A percentile compares a stretch with the other conserved stretches of the same genome.
These are phyloP conservation scores for Phoeniculus purpureus DNA, from an alignment of 2,797 vertebrate species.

Conservation along the genomic window DNA sequence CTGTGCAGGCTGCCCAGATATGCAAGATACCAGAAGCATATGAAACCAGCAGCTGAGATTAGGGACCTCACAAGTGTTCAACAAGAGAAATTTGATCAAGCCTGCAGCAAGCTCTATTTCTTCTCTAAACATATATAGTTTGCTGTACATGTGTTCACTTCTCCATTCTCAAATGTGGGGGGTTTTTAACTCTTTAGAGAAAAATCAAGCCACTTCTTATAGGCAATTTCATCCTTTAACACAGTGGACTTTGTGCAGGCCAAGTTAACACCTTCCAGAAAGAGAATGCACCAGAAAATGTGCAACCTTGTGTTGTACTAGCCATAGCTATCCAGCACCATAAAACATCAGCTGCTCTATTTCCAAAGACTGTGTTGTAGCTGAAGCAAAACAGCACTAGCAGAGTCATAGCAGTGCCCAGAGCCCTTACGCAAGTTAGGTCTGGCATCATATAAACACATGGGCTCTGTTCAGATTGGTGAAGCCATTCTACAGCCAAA, in stretches of 20 bases:
- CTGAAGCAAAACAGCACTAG: background rate
- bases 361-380: background rate
- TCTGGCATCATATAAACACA: background rate
- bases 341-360: background rate
- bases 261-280: conserved; percentile 35
- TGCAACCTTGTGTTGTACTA: background rate
- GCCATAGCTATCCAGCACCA: background rate
- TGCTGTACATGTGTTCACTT: background rate
- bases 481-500: conserved; percentile 27
- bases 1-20: background rate
- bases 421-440: background rate
- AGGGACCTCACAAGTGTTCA: background rate
- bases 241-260: conserved; percentile 23
- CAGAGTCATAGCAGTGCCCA: background rate
- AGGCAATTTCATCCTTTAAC: conserved; percentile 53
- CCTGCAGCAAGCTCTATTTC: background rate
- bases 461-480: background rate
- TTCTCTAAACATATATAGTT: background rate
- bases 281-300: conserved; percentile 29
- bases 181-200: background rate
- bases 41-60: background rate
- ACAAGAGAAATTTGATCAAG: background rate
- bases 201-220: conserved; percentile 35
- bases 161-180: background rate
- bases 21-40: background rate